Conservation (phyloP, 2,888 invertebrate species). For the Vannuccia rotundouncinata region DNA sequence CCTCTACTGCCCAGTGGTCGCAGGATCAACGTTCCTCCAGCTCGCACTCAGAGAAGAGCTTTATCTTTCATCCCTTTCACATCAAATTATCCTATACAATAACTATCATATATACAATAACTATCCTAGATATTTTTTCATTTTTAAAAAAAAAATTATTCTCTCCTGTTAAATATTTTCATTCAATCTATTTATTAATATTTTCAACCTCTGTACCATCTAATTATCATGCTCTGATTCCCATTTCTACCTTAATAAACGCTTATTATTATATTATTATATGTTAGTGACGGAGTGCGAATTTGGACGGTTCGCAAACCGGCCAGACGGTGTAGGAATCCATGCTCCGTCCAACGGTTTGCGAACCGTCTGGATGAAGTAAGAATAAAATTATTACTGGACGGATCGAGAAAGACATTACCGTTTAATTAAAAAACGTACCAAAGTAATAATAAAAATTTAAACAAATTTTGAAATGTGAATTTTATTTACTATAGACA, state of each 20-base stretch:
- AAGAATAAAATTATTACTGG: too few species aligned
- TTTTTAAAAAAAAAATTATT: background rate
- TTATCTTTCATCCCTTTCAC: background rate
- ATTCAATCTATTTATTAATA: background rate
- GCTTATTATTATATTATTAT: slow-evolving; percentile 26
- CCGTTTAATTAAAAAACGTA: too few species aligned
- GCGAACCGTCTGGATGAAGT: too few species aligned
- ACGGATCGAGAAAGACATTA: too few species aligned
- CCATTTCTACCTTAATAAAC: background rate
- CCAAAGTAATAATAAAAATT: too few species aligned
- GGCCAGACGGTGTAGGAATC: too few species aligned
- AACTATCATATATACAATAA: too few species aligned
- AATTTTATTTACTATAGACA: too few species aligned
- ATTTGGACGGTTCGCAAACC: too few species aligned
- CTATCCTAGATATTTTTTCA: background rate
- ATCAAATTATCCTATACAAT: background rate
- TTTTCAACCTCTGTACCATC: background rate
- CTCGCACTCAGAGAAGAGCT: slow-evolving; percentile 15
- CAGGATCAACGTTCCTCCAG: background rate
- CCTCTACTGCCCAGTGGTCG: slow-evolving; percentile 23
- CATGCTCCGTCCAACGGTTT: too few species aligned
- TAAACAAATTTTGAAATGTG: too few species aligned
- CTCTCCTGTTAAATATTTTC: background rate
- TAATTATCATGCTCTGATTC: slow-evolving; percentile 6
- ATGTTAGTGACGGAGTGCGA: too few species aligned